Conservation (phyloP, 2,888 invertebrate species). For the Altica lythri region DNA sequence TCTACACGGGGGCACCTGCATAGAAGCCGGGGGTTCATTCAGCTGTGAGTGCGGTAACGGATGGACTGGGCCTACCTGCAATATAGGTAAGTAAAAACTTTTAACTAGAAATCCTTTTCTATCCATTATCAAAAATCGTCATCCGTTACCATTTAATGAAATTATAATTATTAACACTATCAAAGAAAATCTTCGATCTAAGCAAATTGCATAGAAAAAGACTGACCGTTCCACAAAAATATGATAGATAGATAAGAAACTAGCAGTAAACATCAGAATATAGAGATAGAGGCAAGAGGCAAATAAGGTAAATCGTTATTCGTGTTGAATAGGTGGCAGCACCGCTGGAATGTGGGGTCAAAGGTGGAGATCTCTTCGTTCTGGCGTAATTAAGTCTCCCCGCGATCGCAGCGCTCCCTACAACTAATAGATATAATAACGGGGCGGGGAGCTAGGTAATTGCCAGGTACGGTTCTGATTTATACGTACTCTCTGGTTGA, state of each 20-base stretch:
- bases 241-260: slow-evolving; percentile 31
- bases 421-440: slow-evolving; percentile 59
- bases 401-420: slow-evolving; percentile 56
- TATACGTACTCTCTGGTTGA: slow-evolving; percentile 46
- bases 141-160: too few species aligned
- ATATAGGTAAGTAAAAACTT: slow-evolving; percentile 69
- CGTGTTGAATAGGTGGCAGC: slow-evolving; percentile 55
- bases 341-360: slow-evolving; percentile 55
- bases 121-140: too few species aligned
- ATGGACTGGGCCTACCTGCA: slow-evolving; percentile 82
- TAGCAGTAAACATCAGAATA: slow-evolving; percentile 32
- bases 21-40: slow-evolving; percentile 65
- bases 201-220: slow-evolving; percentile 13
- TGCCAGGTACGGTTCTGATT: slow-evolving; percentile 57
- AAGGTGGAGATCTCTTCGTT: slow-evolving; percentile 56
- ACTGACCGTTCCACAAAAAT: slow-evolving; percentile 13
- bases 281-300: slow-evolving; percentile 23
- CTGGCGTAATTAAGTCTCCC: slow-evolving; percentile 58
- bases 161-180: background rate
- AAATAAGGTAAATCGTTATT: slow-evolving; percentile 39
- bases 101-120: too few species aligned
- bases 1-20: slow-evolving; percentile 83
- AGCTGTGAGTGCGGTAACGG: slow-evolving; percentile 81
- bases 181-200: background rate
- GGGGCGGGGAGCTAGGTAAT: slow-evolving; percentile 57